A percentile compares a stretch with the other conserved stretches of the same genome.
These are phyloP conservation scores for Donacobius atricapilla DNA, from an alignment of 2,113 vertebrate genomes.

Conservation along the genomic window DNA sequence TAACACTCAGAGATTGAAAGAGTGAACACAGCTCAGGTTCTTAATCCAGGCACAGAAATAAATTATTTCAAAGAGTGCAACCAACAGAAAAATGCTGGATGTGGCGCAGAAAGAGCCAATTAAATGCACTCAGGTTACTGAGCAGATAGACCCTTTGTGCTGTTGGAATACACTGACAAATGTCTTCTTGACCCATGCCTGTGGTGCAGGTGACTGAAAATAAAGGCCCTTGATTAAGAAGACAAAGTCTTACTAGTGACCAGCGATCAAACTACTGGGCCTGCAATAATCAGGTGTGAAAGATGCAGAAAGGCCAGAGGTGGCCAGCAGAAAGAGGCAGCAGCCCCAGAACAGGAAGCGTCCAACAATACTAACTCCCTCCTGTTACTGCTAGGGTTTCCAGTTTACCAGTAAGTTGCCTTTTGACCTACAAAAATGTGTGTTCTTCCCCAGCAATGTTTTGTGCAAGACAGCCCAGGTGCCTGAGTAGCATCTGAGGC, in stretches of 20 bases:
- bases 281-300: neutral
- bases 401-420: neutral
- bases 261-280: neutral
- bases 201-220: neutral
- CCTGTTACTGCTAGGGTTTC: neutral
- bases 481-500: fast-evolving
- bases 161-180: neutral
- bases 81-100: neutral
- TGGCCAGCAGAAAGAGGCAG: neutral
- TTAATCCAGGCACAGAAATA: neutral
- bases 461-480: neutral
- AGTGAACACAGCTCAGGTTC: neutral
- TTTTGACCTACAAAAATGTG: neutral
- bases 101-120: neutral
- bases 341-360: neutral
- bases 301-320: fast-evolving
- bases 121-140: neutral
- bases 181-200: neutral
- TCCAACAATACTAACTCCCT: neutral
- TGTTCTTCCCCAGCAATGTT: neutral
- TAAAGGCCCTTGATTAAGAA: neutral
- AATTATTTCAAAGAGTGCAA: neutral
- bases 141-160: neutral
- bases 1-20: neutral
- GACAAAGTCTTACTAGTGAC: neutral